Base-by-base conservation (phyloP, 1,140 invertebrate species). In the Pseudomyrmex sp. region DNA sequence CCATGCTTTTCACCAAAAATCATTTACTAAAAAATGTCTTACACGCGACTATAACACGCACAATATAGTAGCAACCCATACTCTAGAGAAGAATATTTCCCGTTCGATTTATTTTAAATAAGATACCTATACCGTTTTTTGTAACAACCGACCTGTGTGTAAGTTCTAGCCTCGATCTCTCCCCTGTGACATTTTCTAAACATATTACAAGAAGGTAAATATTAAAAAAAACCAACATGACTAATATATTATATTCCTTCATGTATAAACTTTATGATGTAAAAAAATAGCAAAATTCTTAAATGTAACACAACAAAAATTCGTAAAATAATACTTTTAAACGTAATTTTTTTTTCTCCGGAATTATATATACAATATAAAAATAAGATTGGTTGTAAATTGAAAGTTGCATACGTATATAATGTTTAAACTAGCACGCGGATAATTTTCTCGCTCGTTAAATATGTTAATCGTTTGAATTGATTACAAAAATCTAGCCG, bases 401-500 rank as follows among this genome's bases (percentile, higher is more conserved):
- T 23, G 18, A 61, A 61, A 61, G 58, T 23, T 23, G 5, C 2
- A 8, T 59, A n/a, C 7, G 13, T 61, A 23, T 20, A n/a, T 18
- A 35, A 20, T n/a, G 12, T 10, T 26, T 20, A 15, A 68, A 76
- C 52, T 12, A 50, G 13, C 2, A 54, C 48, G 63, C 15, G 23
- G 13, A n/a, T 63, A 12, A 35, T 35, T 35, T 46, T 9, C 15
- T 8, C 12, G 10, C 23, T 26, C 1, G 12, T 59, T 13, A 26
- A 23, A 23, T 23, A 44, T 61, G 46, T 26, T 50, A 63, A 79
- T 79, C 23, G 23, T 26, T 59, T 68, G 23, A 50, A 52, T 50
- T 56, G 72, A 82, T 63, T 56, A 50, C 13, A n/a, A 58, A 69
- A 82, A 68, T 66, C 63, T 62, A 59, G n/a, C 48, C 48, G 8